Evolutionary conservation across 2,113 vertebrate species (phyloP), one percentile per base, ranked within the genome.

Genomic region (Rhodinocichla rosea): DNA sequence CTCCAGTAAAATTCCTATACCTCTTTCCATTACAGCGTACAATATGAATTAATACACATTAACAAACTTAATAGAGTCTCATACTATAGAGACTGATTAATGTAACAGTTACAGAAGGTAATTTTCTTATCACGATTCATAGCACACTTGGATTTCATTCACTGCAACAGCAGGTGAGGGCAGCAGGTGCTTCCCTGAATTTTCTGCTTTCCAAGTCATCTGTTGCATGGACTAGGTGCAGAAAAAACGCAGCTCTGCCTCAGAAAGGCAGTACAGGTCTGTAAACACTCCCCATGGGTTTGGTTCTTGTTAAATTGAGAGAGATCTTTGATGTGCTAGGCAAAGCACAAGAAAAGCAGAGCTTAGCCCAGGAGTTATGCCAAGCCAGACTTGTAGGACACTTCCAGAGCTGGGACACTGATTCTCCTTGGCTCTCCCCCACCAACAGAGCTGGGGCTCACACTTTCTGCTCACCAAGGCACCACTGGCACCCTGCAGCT

Each of bases 381-480:
- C 49, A 71, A 39, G 39, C 15, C 57, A 60, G 57, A 60, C 5
- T 44, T 79, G 18, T 52, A 80, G 55, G 37, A 32, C 40, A 20
- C 13, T 69, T 49, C 0, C 1, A 52, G 56, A 74, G 60, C 37
- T 23, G 20, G 15, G 26, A 20, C 37, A 16, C 30, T 45, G 33
- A 63, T 15, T 28, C 19, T 28, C 2, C 45, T 56, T 52, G 44
- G 28, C 10, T 62, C 9, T 85, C 6, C 4, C 9, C 10, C 15
- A 15, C 3, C 4, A 13, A 1, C 1, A 1, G 45, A 69, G 10
- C 37, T 37, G 21, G 3, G 22, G 37, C 22, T 64, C 39, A 14
- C 33, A 4, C 21, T 27, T 37, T 39, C 44, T 9, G 5, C 53
- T 69, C 60, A 22, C 12, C 27, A n/a, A 16, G 35, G 39, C 19